Evolutionary conservation across 2,113 vertebrate species (phyloP).

Genomic region (Lonchura striata): DNA sequence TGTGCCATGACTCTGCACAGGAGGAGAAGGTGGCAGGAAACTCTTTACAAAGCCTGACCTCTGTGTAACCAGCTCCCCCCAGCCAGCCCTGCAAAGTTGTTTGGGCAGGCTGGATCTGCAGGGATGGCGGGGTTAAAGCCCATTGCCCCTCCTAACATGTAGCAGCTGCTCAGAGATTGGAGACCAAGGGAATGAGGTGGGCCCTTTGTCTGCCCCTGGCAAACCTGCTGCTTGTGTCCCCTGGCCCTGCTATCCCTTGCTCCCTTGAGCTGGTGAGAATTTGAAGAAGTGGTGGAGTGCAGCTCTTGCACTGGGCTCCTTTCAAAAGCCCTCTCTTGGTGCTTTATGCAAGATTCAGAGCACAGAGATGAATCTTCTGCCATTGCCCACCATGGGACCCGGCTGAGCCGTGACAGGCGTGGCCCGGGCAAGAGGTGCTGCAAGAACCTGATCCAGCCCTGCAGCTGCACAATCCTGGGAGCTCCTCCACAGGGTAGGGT

Average conservation of each 20-base stretch:
- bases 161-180: not conserved
- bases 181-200: not conserved
- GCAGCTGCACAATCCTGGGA: not conserved
- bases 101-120: not conserved
- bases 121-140: not conserved
- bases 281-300: not conserved
- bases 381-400: fast-evolving
- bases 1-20: not conserved
- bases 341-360: not conserved
- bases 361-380: not conserved
- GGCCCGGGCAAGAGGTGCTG: not conserved
- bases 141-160: not conserved
- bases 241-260: fast-evolving
- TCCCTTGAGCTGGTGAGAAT: fast-evolving
- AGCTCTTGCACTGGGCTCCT: not conserved
- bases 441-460: not conserved
- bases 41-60: not conserved
- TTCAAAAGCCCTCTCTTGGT: fast-evolving
- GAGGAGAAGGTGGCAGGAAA: not conserved
- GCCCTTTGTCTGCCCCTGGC: not conserved
- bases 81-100: not conserved
- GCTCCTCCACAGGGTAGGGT: not conserved
- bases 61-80: not conserved
- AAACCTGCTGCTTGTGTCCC: not conserved
- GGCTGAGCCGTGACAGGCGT: fast-evolving